A percentile compares a stretch with the other conserved stretches of the same genome.
Conservation (phyloP, 1,140 invertebrate genomes). For the Bradynema listronoti region DNA sequence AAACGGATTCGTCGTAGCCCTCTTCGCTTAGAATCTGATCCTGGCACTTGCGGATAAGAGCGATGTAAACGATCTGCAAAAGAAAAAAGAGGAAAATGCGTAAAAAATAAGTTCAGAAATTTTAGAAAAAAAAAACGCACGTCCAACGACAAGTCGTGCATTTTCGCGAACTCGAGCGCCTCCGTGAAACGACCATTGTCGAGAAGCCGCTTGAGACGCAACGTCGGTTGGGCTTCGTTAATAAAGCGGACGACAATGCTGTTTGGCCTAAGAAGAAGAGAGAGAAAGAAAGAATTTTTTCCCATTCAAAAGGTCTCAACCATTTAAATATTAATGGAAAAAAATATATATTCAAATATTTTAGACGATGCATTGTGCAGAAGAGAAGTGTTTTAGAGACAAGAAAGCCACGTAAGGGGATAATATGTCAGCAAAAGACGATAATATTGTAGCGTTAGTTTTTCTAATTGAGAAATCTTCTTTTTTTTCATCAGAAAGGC, state of each 20-base stretch:
- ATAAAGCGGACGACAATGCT: slow-evolving; percentile 24
- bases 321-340: not conserved
- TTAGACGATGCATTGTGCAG: not conserved
- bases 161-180: slow-evolving; percentile 23
- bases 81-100: no score
- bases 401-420: no score
- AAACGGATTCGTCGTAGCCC: slow-evolving; percentile 16
- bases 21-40: slow-evolving; percentile 21
- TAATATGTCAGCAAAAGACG: no score
- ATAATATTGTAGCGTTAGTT: not conserved
- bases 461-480: not conserved
- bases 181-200: slow-evolving; percentile 20
- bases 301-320: not conserved
- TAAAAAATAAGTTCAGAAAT: not conserved
- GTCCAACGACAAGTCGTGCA: slow-evolving; percentile 13
- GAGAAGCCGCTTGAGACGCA: slow-evolving; percentile 17
- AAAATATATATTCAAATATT: not conserved
- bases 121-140: not conserved
- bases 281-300: not conserved
- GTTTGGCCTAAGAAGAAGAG: slow-evolving; percentile 3
- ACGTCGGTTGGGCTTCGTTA: slow-evolving; percentile 17
- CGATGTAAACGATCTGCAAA: slow-evolving; percentile 23
- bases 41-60: slow-evolving; percentile 11
- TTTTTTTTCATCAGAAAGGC: not conserved
- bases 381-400: not conserved